Evolutionary conservation across 2,113 vertebrate genomes (phyloP).

Genomic region (Lamprologus callipterus): DNA sequence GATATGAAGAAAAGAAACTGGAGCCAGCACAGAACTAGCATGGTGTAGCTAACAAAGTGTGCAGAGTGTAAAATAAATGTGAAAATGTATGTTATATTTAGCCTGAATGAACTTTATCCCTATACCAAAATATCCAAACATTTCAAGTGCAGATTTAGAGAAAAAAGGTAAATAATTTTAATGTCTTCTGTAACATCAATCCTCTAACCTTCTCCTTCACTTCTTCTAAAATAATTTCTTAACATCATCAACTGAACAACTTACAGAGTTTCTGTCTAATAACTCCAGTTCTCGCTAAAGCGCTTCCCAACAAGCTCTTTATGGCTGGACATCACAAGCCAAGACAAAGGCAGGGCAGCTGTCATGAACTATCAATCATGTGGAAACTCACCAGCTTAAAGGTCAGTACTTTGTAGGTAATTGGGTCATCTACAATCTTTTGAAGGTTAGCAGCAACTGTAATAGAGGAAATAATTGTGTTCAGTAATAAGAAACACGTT

Average conservation of each 20-base stretch:
- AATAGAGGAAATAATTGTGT: conserved; percentile 9
- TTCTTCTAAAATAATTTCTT: not conserved
- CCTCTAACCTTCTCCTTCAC: not conserved
- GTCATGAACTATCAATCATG: conserved; percentile 4
- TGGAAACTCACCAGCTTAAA: conserved; percentile 94
- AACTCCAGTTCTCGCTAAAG: not conserved
- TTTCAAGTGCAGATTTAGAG: not conserved
- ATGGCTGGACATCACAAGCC: not conserved
- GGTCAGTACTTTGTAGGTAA: conserved; percentile 94
- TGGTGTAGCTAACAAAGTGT: not conserved
- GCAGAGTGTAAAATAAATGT: not conserved
- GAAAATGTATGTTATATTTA: not conserved
- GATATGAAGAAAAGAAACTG: not conserved
- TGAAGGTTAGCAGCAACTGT: conserved; percentile 98
- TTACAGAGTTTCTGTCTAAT: not conserved
- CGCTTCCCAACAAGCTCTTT: conserved; percentile 2
- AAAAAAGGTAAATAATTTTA: not conserved
- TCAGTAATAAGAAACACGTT: not conserved
- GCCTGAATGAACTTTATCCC: not conserved
- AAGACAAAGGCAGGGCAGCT: not conserved
- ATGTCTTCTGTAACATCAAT: not conserved
- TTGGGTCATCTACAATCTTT: conserved; percentile 97
- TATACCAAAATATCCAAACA: not conserved
- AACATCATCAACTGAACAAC: not conserved
- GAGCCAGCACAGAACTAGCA: not conserved